A percentile compares a stretch with the other conserved stretches of the same genome.
Conservation (phyloP, 1,140 invertebrate species). For the Pentalonia nigronervosa region DNA sequence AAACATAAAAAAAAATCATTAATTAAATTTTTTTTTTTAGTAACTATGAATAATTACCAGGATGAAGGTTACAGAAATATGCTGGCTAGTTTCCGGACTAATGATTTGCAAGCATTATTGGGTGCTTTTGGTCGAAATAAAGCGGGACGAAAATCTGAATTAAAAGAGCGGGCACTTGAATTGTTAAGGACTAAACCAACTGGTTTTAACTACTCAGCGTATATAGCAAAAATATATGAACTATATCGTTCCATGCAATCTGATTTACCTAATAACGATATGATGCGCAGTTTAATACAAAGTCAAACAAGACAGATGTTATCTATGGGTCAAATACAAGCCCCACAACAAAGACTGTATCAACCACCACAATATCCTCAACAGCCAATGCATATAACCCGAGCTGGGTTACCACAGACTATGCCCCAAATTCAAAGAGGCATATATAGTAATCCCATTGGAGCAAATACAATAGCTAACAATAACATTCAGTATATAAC, state of each 20-base stretch:
- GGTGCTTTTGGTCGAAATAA: slow-evolving; percentile 85
- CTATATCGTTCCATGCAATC: not conserved
- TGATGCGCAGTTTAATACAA: slow-evolving; percentile 9
- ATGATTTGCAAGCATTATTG: slow-evolving; percentile 84
- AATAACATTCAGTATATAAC: slow-evolving; percentile 1
- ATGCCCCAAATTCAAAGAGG: slow-evolving; percentile 34
- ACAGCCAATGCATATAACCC: slow-evolving; percentile 21
- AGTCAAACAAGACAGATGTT: not conserved
- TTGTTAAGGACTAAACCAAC: slow-evolving; percentile 76
- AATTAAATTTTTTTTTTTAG: not conserved
- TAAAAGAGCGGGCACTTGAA: slow-evolving; percentile 80
- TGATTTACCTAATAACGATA: not conserved
- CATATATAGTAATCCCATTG: not conserved
- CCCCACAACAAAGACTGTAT: not conserved
- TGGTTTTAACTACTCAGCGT: slow-evolving; percentile 19
- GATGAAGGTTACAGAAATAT: slow-evolving; percentile 65
- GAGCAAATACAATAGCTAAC: not conserved
- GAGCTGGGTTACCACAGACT: slow-evolving; percentile 21
- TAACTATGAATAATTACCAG: not conserved
- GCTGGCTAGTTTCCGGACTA: slow-evolving; percentile 84
- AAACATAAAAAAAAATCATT: not conserved
- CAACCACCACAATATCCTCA: slow-evolving; percentile 13
- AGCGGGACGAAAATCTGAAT: slow-evolving; percentile 85
- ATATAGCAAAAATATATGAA: slow-evolving; percentile 36
- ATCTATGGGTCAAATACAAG: not conserved